Conservation (phyloP, 2,888 invertebrate species). For the Plagodis pulveraria region DNA sequence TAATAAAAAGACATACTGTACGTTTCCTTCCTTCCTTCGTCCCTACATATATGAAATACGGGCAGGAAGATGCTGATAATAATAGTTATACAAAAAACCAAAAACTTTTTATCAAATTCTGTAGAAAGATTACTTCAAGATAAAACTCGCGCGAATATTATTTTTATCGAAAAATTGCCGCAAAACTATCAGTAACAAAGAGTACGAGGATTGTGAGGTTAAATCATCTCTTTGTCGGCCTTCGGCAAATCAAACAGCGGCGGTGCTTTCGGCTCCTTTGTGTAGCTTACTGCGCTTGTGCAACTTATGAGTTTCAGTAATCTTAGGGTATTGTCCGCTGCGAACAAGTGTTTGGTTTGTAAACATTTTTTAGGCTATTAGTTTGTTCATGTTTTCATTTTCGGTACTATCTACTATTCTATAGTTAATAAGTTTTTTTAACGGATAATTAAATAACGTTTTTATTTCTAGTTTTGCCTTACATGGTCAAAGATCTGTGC, state of each 20-base stretch:
- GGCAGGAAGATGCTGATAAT: no score
- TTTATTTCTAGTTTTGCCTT: no score
- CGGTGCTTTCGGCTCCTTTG: conserved; percentile 46
- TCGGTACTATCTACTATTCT: no score
- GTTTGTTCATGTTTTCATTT: no score
- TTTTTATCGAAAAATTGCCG: conserved; percentile 29
- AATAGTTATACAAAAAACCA: no score
- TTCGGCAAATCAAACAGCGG: conserved; percentile 21
- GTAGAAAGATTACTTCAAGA: background rate
- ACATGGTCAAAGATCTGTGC: no score
- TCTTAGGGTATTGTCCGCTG: conserved; percentile 56
- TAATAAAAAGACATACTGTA: no score
- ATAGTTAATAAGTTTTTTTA: no score
- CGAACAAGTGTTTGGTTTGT: conserved; percentile 61
- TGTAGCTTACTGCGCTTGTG: conserved; percentile 56
- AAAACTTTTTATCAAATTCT: no score
- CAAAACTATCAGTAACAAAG: conserved; percentile 53
- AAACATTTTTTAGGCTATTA: conserved; percentile 47
- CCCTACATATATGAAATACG: no score
- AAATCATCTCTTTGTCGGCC: conserved; percentile 43
- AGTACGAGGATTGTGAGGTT: conserved; percentile 17
- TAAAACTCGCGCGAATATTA: conserved; percentile 7
- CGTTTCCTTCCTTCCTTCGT: no score
- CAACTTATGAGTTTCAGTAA: conserved; percentile 62
- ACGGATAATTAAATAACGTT: no score